Conservation (phyloP, 2,797 vertebrate genomes). For the Sphenodon punctatus region DNA sequence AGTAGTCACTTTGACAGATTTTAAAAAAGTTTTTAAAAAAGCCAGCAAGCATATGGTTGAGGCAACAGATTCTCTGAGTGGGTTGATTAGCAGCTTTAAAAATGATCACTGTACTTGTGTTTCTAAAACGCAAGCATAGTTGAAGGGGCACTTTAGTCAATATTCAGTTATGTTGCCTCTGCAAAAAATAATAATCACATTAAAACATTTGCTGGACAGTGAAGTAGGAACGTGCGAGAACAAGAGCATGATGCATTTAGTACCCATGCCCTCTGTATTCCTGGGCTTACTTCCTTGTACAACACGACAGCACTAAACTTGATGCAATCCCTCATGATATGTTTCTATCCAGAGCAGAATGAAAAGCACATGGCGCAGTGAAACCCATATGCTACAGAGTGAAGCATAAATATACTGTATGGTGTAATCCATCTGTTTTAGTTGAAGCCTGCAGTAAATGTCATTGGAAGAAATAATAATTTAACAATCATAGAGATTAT, state of each 20-base stretch:
- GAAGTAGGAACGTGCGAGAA: no score
- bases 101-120: slow-evolving; percentile 25
- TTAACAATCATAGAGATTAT: slow-evolving; percentile 33
- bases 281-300: background rate
- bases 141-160: slow-evolving; percentile 25
- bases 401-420: slow-evolving; percentile 9
- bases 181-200: background rate
- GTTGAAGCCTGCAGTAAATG: slow-evolving; percentile 27
- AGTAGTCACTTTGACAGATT: no score
- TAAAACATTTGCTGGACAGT: background rate
- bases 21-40: slow-evolving; percentile 35
- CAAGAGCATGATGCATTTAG: no score
- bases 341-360: slow-evolving; percentile 32
- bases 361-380: background rate
- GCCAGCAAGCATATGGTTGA: slow-evolving; percentile 41
- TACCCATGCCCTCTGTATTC: background rate
- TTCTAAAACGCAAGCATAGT: slow-evolving; percentile 11
- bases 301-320: slow-evolving; percentile 22
- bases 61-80: slow-evolving; percentile 41
- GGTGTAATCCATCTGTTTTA: slow-evolving; percentile 36
- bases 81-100: slow-evolving; percentile 29
- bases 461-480: background rate
- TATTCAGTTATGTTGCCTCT: background rate
- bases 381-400: slow-evolving; percentile 32
- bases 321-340: slow-evolving; percentile 27